A percentile compares a stretch with the other conserved stretches of the same genome.
Conservation (phyloP, 53 echinoderm and acorn worm species). For the Zoroaster sp. region DNA sequence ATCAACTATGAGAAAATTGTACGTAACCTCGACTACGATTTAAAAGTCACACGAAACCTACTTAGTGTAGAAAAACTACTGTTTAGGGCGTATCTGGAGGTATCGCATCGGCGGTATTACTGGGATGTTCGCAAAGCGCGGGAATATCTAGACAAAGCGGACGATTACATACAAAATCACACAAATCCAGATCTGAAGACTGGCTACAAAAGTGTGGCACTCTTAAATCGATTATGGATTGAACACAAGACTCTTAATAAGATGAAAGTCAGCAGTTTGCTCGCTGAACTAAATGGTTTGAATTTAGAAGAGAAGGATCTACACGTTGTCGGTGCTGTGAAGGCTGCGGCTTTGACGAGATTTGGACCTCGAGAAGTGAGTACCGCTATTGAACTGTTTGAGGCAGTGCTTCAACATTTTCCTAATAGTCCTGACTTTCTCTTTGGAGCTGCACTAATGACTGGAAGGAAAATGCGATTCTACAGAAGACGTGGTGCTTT, state of each 20-base stretch:
- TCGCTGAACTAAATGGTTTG: background rate
- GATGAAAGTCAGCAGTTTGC: background rate
- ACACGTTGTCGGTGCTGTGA: background rate
- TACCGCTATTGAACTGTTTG: background rate
- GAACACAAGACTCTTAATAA: background rate
- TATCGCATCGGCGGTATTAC: background rate
- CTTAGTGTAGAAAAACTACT: background rate
- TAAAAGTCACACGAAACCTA: too few species aligned
- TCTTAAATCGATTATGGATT: conserved; percentile 34
- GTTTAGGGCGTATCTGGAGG: background rate
- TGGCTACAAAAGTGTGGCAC: conserved; percentile 4
- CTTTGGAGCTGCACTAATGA: background rate
- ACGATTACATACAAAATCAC: background rate
- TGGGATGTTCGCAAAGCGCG: background rate
- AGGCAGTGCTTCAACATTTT: background rate
- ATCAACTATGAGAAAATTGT: background rate
- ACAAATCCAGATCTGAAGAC: background rate
- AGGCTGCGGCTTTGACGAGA: background rate
- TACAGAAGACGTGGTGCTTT: background rate
- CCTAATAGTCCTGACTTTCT: background rate
- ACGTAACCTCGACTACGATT: background rate
- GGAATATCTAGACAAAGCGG: background rate
- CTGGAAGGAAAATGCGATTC: background rate
- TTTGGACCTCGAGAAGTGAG: background rate
- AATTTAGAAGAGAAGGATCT: background rate